Conservation (phyloP, 2,888 invertebrate genomes). For the Tortricodes alternella region DNA sequence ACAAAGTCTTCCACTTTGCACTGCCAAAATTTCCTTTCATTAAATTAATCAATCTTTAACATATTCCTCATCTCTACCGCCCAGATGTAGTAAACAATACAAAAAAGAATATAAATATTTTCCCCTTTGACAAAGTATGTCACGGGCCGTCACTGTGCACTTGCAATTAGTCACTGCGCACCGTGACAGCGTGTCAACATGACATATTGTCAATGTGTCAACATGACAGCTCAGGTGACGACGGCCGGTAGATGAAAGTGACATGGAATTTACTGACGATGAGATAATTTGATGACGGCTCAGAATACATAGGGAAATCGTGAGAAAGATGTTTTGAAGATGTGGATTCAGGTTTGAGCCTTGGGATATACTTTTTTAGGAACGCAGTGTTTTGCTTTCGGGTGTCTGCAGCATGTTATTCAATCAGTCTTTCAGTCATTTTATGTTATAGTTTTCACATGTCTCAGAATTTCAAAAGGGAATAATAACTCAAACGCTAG, state of each 20-base stretch:
- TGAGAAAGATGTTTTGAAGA: conserved; percentile 1
- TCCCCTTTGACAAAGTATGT: conserved; percentile 21
- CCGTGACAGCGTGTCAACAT: conserved; percentile 19
- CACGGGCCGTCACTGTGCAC: conserved; percentile 19
- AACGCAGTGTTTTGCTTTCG: not conserved
- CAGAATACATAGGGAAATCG: not conserved
- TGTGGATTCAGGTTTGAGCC: conserved; percentile 5
- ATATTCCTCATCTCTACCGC: not conserved
- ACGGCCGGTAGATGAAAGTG: conserved; percentile 19
- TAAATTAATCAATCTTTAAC: too few species aligned
- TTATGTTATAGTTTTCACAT: too few species aligned
- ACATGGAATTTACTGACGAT: conserved; percentile 16
- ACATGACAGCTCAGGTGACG: conserved; percentile 4
- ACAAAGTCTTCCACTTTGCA: too few species aligned
- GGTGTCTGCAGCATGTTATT: not conserved
- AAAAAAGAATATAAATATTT: conserved; percentile 19
- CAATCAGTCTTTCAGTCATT: too few species aligned
- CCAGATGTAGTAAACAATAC: not conserved
- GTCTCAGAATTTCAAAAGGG: too few species aligned
- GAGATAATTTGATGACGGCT: conserved; percentile 18
- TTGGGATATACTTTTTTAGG: not conserved
- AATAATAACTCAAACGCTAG: too few species aligned
- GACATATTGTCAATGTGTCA: conserved; percentile 27
- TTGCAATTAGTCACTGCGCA: conserved; percentile 24
- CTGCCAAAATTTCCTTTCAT: too few species aligned